A percentile compares a stretch with the other conserved stretches of the same genome.
phyloP scores from a whole-genome alignment of 2,888 invertebrate species.

The Calameuta idolon region DNA sequence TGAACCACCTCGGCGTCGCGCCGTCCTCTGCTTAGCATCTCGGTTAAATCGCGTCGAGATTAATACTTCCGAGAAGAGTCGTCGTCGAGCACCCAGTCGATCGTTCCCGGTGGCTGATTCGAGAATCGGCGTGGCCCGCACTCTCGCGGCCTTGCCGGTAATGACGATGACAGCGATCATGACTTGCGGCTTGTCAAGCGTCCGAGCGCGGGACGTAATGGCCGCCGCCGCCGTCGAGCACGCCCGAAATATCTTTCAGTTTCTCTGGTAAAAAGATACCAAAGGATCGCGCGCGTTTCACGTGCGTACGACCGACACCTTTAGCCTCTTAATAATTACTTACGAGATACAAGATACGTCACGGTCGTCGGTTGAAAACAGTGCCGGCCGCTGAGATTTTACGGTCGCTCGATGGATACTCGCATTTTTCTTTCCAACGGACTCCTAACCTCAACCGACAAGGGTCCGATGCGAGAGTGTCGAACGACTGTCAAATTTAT shows the following conservation, averaged over 20 bases:
- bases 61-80: neutral
- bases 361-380: conserved; percentile 47
- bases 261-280: neutral
- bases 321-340: too few species aligned
- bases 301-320: too few species aligned
- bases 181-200: neutral
- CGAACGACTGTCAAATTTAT: neutral
- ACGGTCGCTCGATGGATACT: conserved; percentile 49
- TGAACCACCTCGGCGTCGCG: neutral
- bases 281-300: neutral
- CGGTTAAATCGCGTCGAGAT: neutral
- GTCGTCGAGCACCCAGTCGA: neutral
- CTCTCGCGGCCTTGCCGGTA: neutral
- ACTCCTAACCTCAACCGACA: neutral
- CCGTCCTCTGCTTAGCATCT: neutral
- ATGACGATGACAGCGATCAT: neutral
- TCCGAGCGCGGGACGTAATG: neutral
- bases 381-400: conserved; percentile 46
- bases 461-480: neutral
- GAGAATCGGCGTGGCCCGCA: neutral
- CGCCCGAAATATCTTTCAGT: neutral
- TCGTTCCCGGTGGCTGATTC: neutral
- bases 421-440: neutral
- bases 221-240: neutral
- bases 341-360: too few species aligned